phyloP scores from a whole-genome alignment of 2,113 vertebrate genomes.

The Oncorhynchus tshawytscha region DNA sequence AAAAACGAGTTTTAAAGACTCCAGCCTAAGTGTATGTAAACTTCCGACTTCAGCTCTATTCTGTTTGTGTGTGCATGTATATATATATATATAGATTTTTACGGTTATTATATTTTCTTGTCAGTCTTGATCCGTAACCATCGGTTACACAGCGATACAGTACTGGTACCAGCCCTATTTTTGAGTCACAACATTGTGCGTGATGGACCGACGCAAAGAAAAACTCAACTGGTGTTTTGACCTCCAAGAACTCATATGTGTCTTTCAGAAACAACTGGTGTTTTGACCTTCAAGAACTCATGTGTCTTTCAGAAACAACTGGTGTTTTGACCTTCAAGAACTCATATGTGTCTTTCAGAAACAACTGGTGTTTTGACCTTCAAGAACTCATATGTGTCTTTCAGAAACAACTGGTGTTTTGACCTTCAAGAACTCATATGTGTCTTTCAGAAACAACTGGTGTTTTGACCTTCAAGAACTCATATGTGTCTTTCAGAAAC shows the following conservation, averaged over 20 bases:
- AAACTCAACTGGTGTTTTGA: not conserved
- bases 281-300: no score
- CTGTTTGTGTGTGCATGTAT: no score
- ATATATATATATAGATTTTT: no score
- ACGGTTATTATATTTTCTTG: no score
- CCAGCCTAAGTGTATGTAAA: no score
- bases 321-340: no score
- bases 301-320: not conserved
- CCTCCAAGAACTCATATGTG: not conserved
- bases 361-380: no score
- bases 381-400: not conserved
- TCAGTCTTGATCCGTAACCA: no score
- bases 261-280: not conserved
- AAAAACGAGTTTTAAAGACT: no score
- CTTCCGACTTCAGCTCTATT: no score
- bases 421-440: not conserved
- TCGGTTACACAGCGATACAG: no score
- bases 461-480: not conserved
- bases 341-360: conserved; percentile 3
- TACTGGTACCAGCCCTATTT: no score
- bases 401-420: not conserved
- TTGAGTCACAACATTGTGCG: not conserved
- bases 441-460: not conserved
- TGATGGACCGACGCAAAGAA: not conserved
- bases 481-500: not conserved